These are phyloP conservation scores for Cottus gobio DNA, from an alignment of 2,113 vertebrate genomes.

Conservation along the genomic window DNA sequence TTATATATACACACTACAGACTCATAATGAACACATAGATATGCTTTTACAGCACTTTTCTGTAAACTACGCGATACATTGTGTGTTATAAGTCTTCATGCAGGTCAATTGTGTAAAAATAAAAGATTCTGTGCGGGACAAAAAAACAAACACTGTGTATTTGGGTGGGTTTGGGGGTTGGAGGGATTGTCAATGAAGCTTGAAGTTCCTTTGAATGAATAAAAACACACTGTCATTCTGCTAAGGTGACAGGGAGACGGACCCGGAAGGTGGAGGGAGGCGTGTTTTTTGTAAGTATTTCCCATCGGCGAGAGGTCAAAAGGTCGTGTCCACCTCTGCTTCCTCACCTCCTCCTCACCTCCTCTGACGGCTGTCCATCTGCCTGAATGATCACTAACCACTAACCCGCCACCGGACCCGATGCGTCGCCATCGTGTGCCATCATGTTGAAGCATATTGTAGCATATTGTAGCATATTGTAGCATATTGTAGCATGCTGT, in stretches of 20 bases:
- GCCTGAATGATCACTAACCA: constrained; percentile 62
- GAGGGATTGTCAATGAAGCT: not conserved
- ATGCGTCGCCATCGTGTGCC: constrained; percentile 18
- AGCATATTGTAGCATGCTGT: no score
- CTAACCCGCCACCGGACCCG: constrained; percentile 53
- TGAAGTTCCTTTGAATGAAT: constrained; percentile 23
- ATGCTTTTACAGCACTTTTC: no score
- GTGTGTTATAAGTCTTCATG: not conserved
- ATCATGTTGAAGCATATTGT: constrained; percentile 21
- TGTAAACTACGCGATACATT: no score
- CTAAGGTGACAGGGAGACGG: constrained; percentile 82
- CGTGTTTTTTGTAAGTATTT: constrained; percentile 86
- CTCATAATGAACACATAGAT: no score
- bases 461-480: no score
- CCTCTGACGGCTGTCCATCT: constrained; percentile 10
- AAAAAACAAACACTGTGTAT: no score
- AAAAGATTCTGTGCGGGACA: not conserved
- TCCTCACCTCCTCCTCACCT: constrained; percentile 43
- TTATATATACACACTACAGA: no score
- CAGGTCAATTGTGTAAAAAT: not conserved
- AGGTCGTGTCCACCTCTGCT: constrained; percentile 34
- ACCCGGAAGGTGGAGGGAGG: constrained; percentile 86
- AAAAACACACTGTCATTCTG: constrained; percentile 78
- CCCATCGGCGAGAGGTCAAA: constrained; percentile 19
- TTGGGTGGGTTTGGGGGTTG: not conserved